phyloP scores from a whole-genome alignment of 2,113 vertebrate species.

The Dipodomys stephensi region DNA sequence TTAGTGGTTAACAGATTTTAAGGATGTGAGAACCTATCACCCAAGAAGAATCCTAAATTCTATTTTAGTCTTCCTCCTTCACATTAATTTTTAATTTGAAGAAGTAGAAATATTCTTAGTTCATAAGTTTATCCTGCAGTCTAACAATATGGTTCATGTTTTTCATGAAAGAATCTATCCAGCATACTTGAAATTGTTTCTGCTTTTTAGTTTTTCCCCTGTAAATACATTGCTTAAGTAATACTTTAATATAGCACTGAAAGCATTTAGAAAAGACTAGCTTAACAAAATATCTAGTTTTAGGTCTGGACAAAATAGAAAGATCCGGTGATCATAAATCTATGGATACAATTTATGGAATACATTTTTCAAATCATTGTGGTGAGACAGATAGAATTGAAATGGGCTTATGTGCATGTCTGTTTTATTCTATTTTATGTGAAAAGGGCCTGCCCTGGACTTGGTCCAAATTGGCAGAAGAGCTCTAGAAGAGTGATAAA shows the following conservation, averaged over 20 bases:
- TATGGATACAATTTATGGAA: slow-evolving; percentile 64
- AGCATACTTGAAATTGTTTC: background rate
- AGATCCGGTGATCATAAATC: slow-evolving; percentile 43
- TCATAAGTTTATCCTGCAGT: background rate
- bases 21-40: too few relatives aligned
- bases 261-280: background rate
- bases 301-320: slow-evolving; percentile 41
- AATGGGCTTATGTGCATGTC: slow-evolving; percentile 54
- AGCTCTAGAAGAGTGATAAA: slow-evolving; percentile 61
- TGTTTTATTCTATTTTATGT: slow-evolving; percentile 62
- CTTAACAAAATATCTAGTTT: slow-evolving; percentile 33
- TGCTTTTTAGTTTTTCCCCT: background rate
- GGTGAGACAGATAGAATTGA: slow-evolving; percentile 57
- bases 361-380: slow-evolving; percentile 69
- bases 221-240: background rate
- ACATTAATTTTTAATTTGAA: background rate
- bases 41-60: too few relatives aligned
- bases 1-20: too few relatives aligned
- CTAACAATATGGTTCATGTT: background rate
- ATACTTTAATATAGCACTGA: background rate
- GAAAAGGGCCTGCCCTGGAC: slow-evolving; percentile 39
- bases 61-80: background rate
- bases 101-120: background rate
- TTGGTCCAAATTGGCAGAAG: slow-evolving; percentile 59
- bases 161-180: background rate